Percentiles rank a stretch among this genome's conserved stretches.
These are phyloP conservation scores for Drosophila anomalata DNA, from an alignment of 2,888 invertebrate genomes.

Conservation along the genomic window DNA sequence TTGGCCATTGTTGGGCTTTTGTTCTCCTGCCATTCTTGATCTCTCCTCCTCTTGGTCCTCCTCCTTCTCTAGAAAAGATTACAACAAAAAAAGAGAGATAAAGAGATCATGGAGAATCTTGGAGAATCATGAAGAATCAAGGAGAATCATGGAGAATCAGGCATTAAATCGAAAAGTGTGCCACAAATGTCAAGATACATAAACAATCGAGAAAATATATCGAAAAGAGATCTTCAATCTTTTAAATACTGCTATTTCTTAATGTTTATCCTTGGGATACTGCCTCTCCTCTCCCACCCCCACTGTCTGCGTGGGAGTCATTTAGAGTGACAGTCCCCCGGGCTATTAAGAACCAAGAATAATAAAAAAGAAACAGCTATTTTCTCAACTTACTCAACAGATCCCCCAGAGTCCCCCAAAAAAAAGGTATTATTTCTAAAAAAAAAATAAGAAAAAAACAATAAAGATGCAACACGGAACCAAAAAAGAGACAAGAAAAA, in stretches of 20 bases:
- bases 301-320: neutral
- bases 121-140: too few relatives aligned
- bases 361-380: slow-evolving; percentile 48
- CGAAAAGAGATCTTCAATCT: too few relatives aligned
- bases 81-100: slow-evolving; percentile 1
- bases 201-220: slow-evolving; percentile 25
- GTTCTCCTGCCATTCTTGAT: neutral
- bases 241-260: neutral
- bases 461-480: slow-evolving; percentile 39
- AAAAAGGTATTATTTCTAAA: slow-evolving; percentile 1
- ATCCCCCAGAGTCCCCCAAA: slow-evolving; percentile 18
- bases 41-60: slow-evolving; percentile 2
- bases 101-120: neutral
- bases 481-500: slow-evolving; percentile 9
- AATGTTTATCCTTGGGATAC: neutral
- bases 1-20: slow-evolving; percentile 56
- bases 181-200: slow-evolving; percentile 66
- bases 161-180: slow-evolving; percentile 54
- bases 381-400: slow-evolving; percentile 56
- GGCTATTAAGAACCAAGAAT: neutral
- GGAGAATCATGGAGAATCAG: slow-evolving; percentile 7
- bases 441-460: neutral
- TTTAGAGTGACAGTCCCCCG: neutral
- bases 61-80: slow-evolving; percentile 1
- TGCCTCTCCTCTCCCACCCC: too few relatives aligned